Conservation (phyloP, 2,113 vertebrate genomes). For the Rhinoderma darwinii region DNA sequence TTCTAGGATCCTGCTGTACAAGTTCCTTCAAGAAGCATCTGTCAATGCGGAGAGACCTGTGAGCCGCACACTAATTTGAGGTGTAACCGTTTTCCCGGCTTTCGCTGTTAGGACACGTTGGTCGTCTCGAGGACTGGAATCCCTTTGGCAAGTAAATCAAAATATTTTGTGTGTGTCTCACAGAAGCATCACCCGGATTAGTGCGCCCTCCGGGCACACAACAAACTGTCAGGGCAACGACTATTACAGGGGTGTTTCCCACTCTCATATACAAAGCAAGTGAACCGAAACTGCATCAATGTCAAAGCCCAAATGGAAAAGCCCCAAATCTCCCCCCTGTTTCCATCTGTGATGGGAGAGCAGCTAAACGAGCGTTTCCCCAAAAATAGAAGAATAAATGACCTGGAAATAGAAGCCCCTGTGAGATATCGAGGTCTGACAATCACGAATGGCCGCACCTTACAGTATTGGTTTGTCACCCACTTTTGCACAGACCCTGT, state of each 20-base stretch:
- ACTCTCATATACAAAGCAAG: not conserved
- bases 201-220: conserved; percentile 15
- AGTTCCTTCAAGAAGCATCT: conserved; percentile 10
- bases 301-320: not conserved
- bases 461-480: no score
- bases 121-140: conserved; percentile 26
- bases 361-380: no score
- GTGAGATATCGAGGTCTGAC: not conserved
- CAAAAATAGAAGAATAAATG: no score
- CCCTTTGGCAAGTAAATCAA: conserved; percentile 45
- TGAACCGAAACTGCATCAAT: not conserved
- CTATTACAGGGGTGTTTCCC: conserved; percentile 31
- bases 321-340: not conserved
- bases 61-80: conserved; percentile 39
- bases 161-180: conserved; percentile 4
- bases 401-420: not conserved
- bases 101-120: conserved; percentile 41
- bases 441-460: not conserved
- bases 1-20: not conserved
- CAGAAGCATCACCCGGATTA: conserved; percentile 40
- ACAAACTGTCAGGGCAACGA: not conserved
- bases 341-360: no score
- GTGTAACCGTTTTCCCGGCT: conserved; percentile 20
- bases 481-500: no score
- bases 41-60: conserved; percentile 8